Evolutionary conservation across 1,140 invertebrate genomes (phyloP), one percentile per base, ranked within the genome.

Genomic region (Dufourea novaeangliae): DNA sequence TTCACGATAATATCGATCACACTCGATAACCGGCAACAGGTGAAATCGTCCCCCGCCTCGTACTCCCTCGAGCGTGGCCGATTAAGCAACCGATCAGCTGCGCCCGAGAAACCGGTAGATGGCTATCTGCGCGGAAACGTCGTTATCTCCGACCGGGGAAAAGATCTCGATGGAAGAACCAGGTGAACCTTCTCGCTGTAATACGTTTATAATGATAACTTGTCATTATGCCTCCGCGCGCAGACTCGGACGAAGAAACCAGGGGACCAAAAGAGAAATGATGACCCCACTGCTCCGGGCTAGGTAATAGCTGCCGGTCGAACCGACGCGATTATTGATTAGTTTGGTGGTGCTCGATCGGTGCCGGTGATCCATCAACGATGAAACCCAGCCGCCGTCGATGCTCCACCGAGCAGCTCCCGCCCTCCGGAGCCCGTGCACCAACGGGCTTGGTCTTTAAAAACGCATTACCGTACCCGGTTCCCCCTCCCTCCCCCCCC

Each of bases 191-290:
- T 75, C 64, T 71, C 72, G 66, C 73, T 70, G 78, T 91, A 91
- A 91, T 91, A 88, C 86, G 89, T 89, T 91, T 91, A 91, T 91
- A 91, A 91, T 91, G 85, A 91, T 90, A 87, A 91, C 84, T 90
- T 91, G 90, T 88, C 87, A 87, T 89, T 88, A 86, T 67, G 29
- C 62, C 25, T 57, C 63, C 80, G 77, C 29, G 34, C 37, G 54
- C 22, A n/a, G n/a, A n/a, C 56, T 72, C 57, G 72, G 75, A 64
- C 68, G 39, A 37, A 76, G 72, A 71, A 50, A 37, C 12, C 52
- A 25, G 50, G 68, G 41, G 56, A 56, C 29, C 57, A 63, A 20
- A 87, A 90, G 88, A 90, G 89, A 91, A 90, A 90, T 90, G 90
- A 91, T 91, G 87, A 89, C 90, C 88, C 88, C 79, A 81, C 72